These are phyloP conservation scores for Agrilus biguttatus DNA, from an alignment of 2,888 invertebrate species.

Conservation along the genomic window DNA sequence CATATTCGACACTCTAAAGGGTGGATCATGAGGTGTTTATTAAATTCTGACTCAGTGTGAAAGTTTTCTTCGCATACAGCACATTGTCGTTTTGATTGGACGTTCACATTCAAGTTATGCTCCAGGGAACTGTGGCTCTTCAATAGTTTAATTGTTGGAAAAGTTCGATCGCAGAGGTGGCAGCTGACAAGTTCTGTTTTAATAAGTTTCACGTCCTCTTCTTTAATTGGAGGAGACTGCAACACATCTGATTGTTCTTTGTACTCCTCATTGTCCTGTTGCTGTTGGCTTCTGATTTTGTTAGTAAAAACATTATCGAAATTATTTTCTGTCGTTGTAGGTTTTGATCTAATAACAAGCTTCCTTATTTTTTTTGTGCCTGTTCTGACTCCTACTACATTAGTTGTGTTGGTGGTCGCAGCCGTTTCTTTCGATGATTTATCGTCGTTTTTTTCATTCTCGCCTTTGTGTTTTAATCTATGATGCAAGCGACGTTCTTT, in stretches of 20 bases:
- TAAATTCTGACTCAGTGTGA: slow-evolving; percentile 50
- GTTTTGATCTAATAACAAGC: slow-evolving; percentile 21
- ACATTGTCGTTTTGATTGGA: slow-evolving; percentile 24
- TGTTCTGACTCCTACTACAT: slow-evolving; percentile 18
- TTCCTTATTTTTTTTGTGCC: slow-evolving; percentile 23
- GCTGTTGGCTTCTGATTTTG: slow-evolving; percentile 7
- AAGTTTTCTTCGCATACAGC: slow-evolving; percentile 53
- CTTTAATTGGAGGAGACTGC: slow-evolving; percentile 7
- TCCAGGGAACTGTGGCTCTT: slow-evolving; percentile 34
- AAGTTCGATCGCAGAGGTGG: slow-evolving; percentile 20
- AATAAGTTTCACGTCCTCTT: slow-evolving; percentile 9
- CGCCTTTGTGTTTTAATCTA: slow-evolving; percentile 37
- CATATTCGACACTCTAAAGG: slow-evolving; percentile 73
- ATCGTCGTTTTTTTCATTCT: slow-evolving; percentile 21
- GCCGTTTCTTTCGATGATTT: slow-evolving; percentile 11
- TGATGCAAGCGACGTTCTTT: slow-evolving; percentile 51
- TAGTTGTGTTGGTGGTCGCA: slow-evolving; percentile 19
- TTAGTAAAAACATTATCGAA: slow-evolving; percentile 29
- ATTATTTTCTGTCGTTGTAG: slow-evolving; percentile 21
- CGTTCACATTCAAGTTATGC: slow-evolving; percentile 27
- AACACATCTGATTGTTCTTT: slow-evolving; percentile 27
- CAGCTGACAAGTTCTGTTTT: slow-evolving; percentile 9
- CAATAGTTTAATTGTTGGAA: slow-evolving; percentile 19
- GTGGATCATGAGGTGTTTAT: slow-evolving; percentile 62
- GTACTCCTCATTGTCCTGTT: slow-evolving; percentile 21